These are phyloP conservation scores for Drosophila pallidifrons DNA, from an alignment of 1,140 invertebrate species.

Conservation along the genomic window DNA sequence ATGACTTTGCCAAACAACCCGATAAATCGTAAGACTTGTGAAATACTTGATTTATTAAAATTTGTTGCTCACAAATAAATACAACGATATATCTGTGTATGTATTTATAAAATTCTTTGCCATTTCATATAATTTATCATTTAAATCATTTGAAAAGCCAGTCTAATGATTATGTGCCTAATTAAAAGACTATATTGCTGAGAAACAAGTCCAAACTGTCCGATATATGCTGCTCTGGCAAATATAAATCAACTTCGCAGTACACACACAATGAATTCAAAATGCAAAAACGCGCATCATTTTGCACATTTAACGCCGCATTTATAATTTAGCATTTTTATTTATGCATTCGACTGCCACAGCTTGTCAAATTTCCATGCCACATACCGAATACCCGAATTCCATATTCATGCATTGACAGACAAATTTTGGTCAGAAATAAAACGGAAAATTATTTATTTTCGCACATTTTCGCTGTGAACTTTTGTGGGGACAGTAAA, in stretches of 20 bases:
- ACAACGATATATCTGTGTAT: too few species aligned
- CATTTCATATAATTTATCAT: background rate
- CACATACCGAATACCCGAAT: conserved; percentile 8
- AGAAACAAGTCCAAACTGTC: background rate
- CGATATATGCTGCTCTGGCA: background rate
- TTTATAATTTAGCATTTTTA: conserved; percentile 30
- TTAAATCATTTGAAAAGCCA: background rate
- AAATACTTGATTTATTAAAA: too few species aligned
- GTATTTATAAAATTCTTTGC: too few species aligned
- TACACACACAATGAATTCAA: background rate
- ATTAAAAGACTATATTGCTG: background rate
- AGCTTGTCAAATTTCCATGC: conserved; percentile 41
- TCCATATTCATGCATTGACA: conserved; percentile 27
- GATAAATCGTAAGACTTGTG: too few species aligned
- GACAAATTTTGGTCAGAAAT: conserved; percentile 30
- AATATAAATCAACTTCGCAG: background rate
- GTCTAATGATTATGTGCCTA: background rate
- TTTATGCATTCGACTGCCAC: conserved; percentile 37
- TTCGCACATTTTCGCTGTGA: conserved; percentile 22
- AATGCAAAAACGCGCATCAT: conserved; percentile 3
- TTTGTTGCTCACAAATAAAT: too few species aligned
- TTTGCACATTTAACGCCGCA: conserved; percentile 11
- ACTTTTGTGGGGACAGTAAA: conserved; percentile 45
- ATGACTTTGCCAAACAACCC: too few species aligned
- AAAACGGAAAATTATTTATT: conserved; percentile 16